Evolutionary conservation across 1,140 invertebrate genomes (phyloP).

Genomic region (Euwallacea fornicatus): DNA sequence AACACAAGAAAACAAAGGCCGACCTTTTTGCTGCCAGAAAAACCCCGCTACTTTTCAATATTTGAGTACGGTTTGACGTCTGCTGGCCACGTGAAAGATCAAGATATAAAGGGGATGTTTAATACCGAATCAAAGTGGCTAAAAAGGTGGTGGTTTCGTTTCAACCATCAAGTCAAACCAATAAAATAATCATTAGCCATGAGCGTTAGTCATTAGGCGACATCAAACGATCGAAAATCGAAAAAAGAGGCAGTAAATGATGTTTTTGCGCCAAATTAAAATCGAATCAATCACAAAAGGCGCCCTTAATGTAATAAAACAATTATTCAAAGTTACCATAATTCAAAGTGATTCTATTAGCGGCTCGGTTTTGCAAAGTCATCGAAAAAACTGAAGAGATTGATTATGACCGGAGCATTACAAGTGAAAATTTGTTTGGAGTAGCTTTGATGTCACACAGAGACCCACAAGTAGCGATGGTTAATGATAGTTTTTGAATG

Average conservation of each 20-base stretch:
- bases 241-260: slow-evolving; percentile 30
- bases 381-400: slow-evolving; percentile 35
- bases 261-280: slow-evolving; percentile 36
- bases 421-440: slow-evolving; percentile 36
- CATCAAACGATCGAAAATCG: slow-evolving; percentile 20
- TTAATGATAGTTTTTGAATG: slow-evolving; percentile 19
- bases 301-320: slow-evolving; percentile 38
- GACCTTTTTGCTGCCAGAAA: slow-evolving; percentile 15
- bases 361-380: slow-evolving; percentile 30
- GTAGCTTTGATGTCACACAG: slow-evolving; percentile 29
- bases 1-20: slow-evolving; percentile 11
- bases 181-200: slow-evolving; percentile 19
- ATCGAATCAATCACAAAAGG: slow-evolving; percentile 36
- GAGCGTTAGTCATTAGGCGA: slow-evolving; percentile 25
- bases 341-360: slow-evolving; percentile 39
- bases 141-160: too few species aligned
- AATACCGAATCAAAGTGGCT: background rate
- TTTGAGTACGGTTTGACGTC: slow-evolving; percentile 23
- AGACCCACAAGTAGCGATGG: slow-evolving; percentile 19
- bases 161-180: background rate
- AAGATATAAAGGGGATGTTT: slow-evolving; percentile 1
- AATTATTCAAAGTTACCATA: slow-evolving; percentile 38
- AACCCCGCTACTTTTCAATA: slow-evolving; percentile 10
- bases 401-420: slow-evolving; percentile 35
- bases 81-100: background rate